Evolutionary conservation across 2,113 vertebrate genomes (phyloP), one percentile per base, ranked within the genome.

Genomic region (Amphiprion ocellaris): DNA sequence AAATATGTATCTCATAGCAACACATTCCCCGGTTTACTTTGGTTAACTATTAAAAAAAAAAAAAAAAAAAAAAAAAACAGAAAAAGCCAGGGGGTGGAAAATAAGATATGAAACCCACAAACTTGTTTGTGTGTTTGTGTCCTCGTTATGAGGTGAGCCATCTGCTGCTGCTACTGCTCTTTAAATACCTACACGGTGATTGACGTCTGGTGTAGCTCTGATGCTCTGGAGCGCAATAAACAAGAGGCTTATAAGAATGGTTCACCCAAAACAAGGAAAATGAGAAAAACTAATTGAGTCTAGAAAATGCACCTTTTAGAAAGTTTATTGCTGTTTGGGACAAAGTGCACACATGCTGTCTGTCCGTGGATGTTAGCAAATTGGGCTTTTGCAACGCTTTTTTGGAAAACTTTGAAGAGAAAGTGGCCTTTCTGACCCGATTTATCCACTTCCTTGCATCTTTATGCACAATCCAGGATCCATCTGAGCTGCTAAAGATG

Each of bases 71-170:
- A 21, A 4, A 30, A 4, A 30, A 30, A 30, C 30, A 30, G 54
- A 17, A 54, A 50, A 67, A 60, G 70, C 70, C 66, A 47, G 16
- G n/a, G 67, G 71, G 6, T 50, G 50, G 23, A 74, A 84, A 68
- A 60, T 70, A 62, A 77, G 84, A 78, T 61, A 63, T 73, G 68
- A 80, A 72, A 73, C 47, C 85, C 91, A 91, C 90, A 94, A 92
- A 92, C 83, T 70, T 0, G 16, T 56, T 55, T 23, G 2, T 19
- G 63, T 84, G 92, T 92, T 92, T 92, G 92, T 90, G 93, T 93
- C 66, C 77, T 88, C 73, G 74, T 91, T 79, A 80, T 67, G 82
- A 89, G 86, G 79, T 69, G 81, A 88, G 76, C 74, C 64, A 74
- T 86, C 76, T 79, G 74, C 79, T 28, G 72, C 77, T 26, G 77